Conservation (phyloP, 2,113 vertebrate genomes). For the Ardeotis arabs region DNA sequence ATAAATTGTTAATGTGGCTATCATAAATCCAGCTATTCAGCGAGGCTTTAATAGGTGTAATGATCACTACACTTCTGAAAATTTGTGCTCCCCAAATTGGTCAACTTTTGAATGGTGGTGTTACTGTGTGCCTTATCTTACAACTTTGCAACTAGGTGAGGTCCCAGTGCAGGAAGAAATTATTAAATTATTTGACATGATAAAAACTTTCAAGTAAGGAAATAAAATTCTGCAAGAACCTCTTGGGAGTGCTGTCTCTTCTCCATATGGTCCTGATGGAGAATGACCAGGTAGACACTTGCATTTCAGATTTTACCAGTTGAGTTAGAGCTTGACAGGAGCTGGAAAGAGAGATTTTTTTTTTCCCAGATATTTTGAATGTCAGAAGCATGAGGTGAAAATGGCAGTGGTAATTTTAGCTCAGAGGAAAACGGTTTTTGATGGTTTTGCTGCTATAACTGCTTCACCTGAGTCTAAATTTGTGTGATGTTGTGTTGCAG, state of each 20-base stretch:
- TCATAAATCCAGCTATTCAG: conserved; percentile 18
- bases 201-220: not conserved
- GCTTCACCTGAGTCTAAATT: not conserved
- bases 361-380: not conserved
- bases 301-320: not conserved
- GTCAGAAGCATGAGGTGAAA: not conserved
- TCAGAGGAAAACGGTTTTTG: not conserved
- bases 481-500: not conserved
- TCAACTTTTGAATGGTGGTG: not conserved
- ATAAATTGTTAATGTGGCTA: not conserved
- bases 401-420: not conserved
- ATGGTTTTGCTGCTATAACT: not conserved
- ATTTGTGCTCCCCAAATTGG: not conserved
- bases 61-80: not conserved
- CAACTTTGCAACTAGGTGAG: not conserved
- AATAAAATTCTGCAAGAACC: not conserved
- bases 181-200: not conserved
- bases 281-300: rapidly evolving
- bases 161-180: not conserved
- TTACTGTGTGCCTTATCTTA: rapidly evolving
- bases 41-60: not conserved
- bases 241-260: not conserved
- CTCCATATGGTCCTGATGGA: not conserved
- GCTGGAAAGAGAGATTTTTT: not conserved
- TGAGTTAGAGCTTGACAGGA: not conserved